phyloP scores from a whole-genome alignment of 1,140 invertebrate genomes.

The Leucophenga varia region DNA sequence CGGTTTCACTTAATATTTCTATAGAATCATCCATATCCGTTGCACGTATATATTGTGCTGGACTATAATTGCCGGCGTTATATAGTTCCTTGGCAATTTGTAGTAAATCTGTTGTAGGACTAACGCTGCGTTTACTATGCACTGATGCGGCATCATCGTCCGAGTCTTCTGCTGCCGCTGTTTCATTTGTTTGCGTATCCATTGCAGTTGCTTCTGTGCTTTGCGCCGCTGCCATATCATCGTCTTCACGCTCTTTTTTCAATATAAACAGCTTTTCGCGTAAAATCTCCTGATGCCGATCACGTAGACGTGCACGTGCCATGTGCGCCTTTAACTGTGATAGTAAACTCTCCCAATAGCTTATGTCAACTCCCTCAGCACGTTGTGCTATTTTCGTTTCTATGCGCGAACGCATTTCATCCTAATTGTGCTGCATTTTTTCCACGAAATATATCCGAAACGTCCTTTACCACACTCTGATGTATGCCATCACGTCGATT shows the following conservation, averaged over 20 bases:
- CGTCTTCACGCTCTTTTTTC: slow-evolving; percentile 68
- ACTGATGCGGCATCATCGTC: slow-evolving; percentile 5
- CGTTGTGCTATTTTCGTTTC: slow-evolving; percentile 83
- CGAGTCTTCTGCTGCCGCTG: slow-evolving; percentile 5
- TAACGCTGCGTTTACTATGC: slow-evolving; percentile 50
- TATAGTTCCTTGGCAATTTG: slow-evolving; percentile 63
- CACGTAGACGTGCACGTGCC: slow-evolving; percentile 86
- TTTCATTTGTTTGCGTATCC: background rate
- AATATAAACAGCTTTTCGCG: slow-evolving; percentile 84
- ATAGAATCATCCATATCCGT: slow-evolving; percentile 81
- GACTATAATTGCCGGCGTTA: slow-evolving; percentile 80
- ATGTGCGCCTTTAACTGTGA: slow-evolving; percentile 95
- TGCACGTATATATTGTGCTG: slow-evolving; percentile 67
- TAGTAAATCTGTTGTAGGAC: slow-evolving; percentile 65
- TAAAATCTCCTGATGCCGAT: slow-evolving; percentile 91
- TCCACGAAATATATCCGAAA: slow-evolving; percentile 83
- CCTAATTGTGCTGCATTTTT: slow-evolving; percentile 87
- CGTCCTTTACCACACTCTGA: slow-evolving; percentile 86
- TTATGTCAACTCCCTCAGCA: slow-evolving; percentile 90
- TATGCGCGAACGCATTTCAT: slow-evolving; percentile 82
- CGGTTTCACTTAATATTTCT: slow-evolving; percentile 74
- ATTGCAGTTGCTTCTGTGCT: slow-evolving; percentile 3
- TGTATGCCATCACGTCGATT: slow-evolving; percentile 91
- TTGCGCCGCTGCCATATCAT: slow-evolving; percentile 41
- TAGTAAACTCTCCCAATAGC: slow-evolving; percentile 95